phyloP scores from a whole-genome alignment of 1,140 invertebrate genomes.

The Eumeta japonica region DNA sequence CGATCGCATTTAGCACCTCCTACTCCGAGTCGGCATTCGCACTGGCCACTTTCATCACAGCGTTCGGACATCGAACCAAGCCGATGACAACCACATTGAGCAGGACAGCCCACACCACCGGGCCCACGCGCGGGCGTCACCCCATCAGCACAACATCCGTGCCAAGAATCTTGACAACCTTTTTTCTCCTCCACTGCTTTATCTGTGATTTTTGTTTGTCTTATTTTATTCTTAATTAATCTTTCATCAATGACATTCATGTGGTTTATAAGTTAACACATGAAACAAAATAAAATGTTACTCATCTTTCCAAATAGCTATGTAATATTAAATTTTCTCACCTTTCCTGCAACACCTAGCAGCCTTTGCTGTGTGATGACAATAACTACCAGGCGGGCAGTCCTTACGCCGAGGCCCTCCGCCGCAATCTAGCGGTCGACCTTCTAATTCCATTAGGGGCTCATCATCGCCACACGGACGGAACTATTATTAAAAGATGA shows the following conservation, averaged over 20 bases:
- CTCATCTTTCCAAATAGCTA: too few species aligned
- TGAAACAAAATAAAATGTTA: neutral
- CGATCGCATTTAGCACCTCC: slow-evolving; percentile 76
- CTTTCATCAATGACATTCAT: neutral
- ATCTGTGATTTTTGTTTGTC: too few species aligned
- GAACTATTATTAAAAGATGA: slow-evolving; percentile 26
- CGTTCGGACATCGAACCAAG: slow-evolving; percentile 70
- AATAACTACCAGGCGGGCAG: slow-evolving; percentile 80
- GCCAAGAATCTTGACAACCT: slow-evolving; percentile 71
- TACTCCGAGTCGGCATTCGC: slow-evolving; percentile 82
- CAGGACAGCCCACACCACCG: slow-evolving; percentile 71
- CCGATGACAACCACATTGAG: slow-evolving; percentile 72
- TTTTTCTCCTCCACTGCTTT: slow-evolving; percentile 53
- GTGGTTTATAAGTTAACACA: neutral
- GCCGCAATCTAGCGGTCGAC: slow-evolving; percentile 77
- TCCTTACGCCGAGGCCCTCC: slow-evolving; percentile 71
- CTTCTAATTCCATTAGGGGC: slow-evolving; percentile 69
- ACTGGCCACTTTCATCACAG: slow-evolving; percentile 81
- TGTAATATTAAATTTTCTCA: slow-evolving; percentile 27
- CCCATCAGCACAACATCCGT: slow-evolving; percentile 87
- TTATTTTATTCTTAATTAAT: too few species aligned
- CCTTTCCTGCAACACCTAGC: slow-evolving; percentile 81
- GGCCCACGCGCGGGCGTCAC: slow-evolving; percentile 78
- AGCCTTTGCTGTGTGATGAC: slow-evolving; percentile 77
- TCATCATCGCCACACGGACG: slow-evolving; percentile 81